Base-by-base conservation (phyloP, 1,140 invertebrate genomes). In the Drosophila kepulauana region DNA sequence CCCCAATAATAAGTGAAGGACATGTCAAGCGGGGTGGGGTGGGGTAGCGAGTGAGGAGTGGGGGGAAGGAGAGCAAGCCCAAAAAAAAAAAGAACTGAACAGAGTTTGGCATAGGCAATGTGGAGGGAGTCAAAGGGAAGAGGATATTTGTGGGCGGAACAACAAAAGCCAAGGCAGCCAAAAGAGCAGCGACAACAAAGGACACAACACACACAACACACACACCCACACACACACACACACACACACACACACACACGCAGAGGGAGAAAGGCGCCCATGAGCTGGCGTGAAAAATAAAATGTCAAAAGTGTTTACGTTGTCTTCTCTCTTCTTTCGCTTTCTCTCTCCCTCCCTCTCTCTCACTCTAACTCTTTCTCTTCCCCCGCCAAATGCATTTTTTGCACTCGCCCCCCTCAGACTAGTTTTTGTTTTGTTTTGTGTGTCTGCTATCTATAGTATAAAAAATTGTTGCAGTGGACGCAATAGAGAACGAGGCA, bases 251-350 rank as follows among this genome's bases (percentile, higher is more conserved):
- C 35, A 33, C 16, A 10, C 25, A 43, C 30, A 65, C 16, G 59
- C 45, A 64, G n/a, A 35, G 4, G 54, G 52, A 79, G 11, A 33
- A 38, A 73, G 59, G 69, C 73, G 69, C 68, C 66, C 78, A 77
- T 58, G 71, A 78, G 41, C 49, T 71, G 80, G 85, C 70, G 80
- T 82, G 84, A 84, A 87, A 87, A 87, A 79, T 79, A 88, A 75
- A 88, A 82, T 87, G 84, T 87, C 84, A 87, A 88, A 87, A 88
- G 77, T 87, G 84, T 88, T 87, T 88, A 84, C 84, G 84, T 76
- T 79, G 75, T 73, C 54, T 63, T 45, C 57, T 41, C 15, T 73
- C 54, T 63, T 45, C 57, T 41, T n/a, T 11, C 16, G 20, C n/a
- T 28, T 6, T 6, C 11, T 0, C 28, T 33, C 33, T 6, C 10